Evolutionary conservation across 2,113 vertebrate genomes (phyloP).

Genomic region (Glareola pratincola): DNA sequence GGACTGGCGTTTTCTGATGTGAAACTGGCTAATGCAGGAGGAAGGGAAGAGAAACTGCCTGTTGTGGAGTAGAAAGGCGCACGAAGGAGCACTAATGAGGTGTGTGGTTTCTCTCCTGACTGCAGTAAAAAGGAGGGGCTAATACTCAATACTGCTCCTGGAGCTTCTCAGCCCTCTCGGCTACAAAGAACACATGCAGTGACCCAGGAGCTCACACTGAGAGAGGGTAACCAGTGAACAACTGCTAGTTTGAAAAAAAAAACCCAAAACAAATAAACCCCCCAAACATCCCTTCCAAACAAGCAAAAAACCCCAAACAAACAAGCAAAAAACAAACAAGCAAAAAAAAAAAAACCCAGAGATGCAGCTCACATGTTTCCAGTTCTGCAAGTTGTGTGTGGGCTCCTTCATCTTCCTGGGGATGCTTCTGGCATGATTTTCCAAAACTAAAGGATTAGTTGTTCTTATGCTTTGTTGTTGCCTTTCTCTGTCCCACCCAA

Average conservation of each 20-base stretch:
- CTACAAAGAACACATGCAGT: neutral
- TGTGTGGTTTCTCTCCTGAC: neutral
- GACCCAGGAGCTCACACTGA: neutral
- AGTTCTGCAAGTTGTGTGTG: neutral
- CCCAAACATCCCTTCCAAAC: neutral
- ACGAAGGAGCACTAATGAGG: neutral
- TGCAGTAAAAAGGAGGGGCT: neutral
- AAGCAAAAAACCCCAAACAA: too few species aligned
- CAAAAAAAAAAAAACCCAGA: rapidly evolving
- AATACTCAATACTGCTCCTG: neutral
- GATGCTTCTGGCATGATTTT: neutral
- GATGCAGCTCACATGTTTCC: neutral
- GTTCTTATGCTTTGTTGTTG: neutral
- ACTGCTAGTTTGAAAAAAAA: neutral
- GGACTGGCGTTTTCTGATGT: neutral
- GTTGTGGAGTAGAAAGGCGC: neutral
- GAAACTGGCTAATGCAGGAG: neutral
- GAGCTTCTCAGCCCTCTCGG: neutral
- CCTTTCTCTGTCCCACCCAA: neutral
- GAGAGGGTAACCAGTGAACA: neutral
- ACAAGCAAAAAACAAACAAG: too few species aligned
- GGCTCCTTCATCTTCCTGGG: neutral
- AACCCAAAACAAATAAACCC: neutral
- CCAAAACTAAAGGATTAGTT: neutral
- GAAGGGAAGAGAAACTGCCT: neutral